Evolutionary conservation across 2,888 invertebrate species (phyloP).

Genomic region (Schizotus pectinicornis): DNA sequence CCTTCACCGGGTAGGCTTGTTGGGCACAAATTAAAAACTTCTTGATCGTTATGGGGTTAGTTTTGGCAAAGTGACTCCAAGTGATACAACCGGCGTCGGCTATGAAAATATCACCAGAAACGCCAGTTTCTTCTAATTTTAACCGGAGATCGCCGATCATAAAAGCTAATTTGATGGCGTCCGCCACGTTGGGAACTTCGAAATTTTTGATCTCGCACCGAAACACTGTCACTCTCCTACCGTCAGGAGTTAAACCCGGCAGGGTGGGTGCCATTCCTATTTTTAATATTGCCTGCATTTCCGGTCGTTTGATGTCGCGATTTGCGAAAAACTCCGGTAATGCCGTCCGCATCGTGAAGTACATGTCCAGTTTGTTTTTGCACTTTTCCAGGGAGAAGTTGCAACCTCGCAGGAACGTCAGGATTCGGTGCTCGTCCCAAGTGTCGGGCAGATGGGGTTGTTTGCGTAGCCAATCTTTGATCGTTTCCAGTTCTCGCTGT

Average conservation of each 20-base stretch:
- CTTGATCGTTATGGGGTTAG: conserved; percentile 71
- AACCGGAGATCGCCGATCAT: conserved; percentile 85
- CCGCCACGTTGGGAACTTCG: conserved; percentile 71
- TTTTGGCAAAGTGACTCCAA: conserved; percentile 24
- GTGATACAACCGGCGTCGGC: conserved; percentile 64
- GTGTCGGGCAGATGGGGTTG: conserved; percentile 67
- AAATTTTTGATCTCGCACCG: conserved; percentile 72
- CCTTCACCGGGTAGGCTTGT: conserved; percentile 83
- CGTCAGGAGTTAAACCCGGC: conserved; percentile 78
- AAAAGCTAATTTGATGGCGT: conserved; percentile 77
- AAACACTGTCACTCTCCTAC: conserved; percentile 75
- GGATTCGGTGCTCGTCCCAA: neutral
- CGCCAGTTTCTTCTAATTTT: conserved; percentile 74
- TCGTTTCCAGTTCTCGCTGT: conserved; percentile 57
- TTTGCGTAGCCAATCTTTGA: conserved; percentile 62
- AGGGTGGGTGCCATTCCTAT: conserved; percentile 65
- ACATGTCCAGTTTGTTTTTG: conserved; percentile 83
- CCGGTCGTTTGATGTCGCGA: conserved; percentile 67
- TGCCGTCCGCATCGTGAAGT: conserved; percentile 82
- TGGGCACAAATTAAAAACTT: conserved; percentile 83
- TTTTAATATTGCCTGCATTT: neutral
- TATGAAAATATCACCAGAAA: conserved; percentile 80
- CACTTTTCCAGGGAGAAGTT: conserved; percentile 84
- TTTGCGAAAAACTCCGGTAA: conserved; percentile 80
- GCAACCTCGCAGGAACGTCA: conserved; percentile 80